These are phyloP conservation scores for Drosophila athabasca DNA, from an alignment of 1,140 invertebrate genomes.

Conservation along the genomic window DNA sequence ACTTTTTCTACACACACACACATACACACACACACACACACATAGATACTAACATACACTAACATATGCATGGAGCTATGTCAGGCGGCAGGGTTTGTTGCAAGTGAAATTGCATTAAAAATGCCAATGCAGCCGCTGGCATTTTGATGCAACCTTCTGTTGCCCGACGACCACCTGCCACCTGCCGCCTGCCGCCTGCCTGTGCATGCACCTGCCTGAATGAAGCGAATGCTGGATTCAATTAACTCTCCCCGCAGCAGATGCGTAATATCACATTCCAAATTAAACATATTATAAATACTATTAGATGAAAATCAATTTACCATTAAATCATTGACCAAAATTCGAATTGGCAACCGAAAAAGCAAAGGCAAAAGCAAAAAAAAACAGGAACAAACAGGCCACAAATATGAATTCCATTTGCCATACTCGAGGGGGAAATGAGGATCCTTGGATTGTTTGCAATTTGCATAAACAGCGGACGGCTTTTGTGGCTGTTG, in stretches of 20 bases:
- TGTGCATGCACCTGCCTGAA: neutral
- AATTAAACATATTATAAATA: constrained; percentile 12
- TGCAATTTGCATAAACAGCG: constrained; percentile 67
- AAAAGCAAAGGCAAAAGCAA: constrained; percentile 33
- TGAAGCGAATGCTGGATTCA: constrained; percentile 11
- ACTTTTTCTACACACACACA: constrained; percentile 40
- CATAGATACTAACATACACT: neutral
- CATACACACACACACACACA: neutral
- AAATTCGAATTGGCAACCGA: constrained; percentile 29
- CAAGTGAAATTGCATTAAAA: constrained; percentile 69
- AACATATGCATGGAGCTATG: too few relatives aligned
- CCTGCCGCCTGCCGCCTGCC: too few relatives aligned
- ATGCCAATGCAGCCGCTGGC: constrained; percentile 42
- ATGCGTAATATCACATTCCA: neutral
- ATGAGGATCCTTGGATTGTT: constrained; percentile 43
- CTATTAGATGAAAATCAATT: constrained; percentile 33
- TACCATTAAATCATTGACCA: constrained; percentile 50
- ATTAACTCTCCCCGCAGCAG: constrained; percentile 2
- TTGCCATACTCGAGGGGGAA: constrained; percentile 39
- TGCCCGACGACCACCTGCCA: neutral
- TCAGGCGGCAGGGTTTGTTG: neutral
- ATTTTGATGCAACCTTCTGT: constrained; percentile 19
- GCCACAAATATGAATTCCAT: constrained; percentile 60
- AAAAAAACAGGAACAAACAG: constrained; percentile 23
- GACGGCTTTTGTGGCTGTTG: constrained; percentile 28